Evolutionary conservation across 2,888 invertebrate species (phyloP).

Genomic region (Chrysomela aeneicollis): DNA sequence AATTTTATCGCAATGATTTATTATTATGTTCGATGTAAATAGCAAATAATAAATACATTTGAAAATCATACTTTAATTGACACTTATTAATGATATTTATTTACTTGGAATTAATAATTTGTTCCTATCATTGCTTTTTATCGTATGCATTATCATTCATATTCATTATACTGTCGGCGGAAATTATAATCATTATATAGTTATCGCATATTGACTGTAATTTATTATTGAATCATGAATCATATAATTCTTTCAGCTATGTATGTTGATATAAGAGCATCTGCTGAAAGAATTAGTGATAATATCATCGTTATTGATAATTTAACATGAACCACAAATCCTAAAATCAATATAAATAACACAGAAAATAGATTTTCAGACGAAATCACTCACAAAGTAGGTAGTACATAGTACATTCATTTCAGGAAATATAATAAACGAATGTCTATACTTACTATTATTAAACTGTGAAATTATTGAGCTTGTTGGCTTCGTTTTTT

Average conservation of each 20-base stretch:
- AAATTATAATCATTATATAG: slow-evolving; percentile 19
- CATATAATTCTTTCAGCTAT: neutral
- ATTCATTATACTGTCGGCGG: slow-evolving; percentile 27
- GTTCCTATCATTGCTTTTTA: slow-evolving; percentile 18
- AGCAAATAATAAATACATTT: slow-evolving; percentile 9
- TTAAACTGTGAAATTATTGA: no score
- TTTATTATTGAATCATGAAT: slow-evolving; percentile 13
- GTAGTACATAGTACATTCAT: no score
- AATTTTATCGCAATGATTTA: slow-evolving; percentile 8
- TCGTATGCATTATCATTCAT: slow-evolving; percentile 21
- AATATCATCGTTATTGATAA: neutral
- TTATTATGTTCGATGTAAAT: slow-evolving; percentile 5
- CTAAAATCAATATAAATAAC: no score
- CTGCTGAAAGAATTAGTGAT: neutral
- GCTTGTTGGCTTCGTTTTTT: no score
- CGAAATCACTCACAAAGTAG: no score
- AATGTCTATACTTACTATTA: no score
- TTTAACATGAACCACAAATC: no score
- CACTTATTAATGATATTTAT: slow-evolving; percentile 42
- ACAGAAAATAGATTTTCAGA: no score
- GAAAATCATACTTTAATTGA: slow-evolving; percentile 40
- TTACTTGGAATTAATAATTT: slow-evolving; percentile 21
- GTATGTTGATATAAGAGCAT: neutral
- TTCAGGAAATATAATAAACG: no score
- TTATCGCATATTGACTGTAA: slow-evolving; percentile 21